phyloP scores from a whole-genome alignment of 2,113 vertebrate genomes.

The Glaucomys volans region DNA sequence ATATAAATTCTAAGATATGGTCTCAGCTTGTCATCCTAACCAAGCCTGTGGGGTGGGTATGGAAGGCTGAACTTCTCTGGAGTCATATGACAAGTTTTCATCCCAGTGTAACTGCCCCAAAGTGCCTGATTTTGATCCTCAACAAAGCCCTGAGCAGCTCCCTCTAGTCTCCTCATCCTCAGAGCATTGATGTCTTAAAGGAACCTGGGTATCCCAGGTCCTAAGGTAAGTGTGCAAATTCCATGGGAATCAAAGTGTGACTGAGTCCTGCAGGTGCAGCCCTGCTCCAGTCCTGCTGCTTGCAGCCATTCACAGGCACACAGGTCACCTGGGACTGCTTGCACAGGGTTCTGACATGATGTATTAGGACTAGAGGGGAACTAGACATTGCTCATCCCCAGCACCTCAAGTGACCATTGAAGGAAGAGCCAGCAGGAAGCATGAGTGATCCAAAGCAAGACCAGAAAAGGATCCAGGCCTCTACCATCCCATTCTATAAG shows the following conservation, averaged over 20 bases:
- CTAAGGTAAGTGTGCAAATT: background rate
- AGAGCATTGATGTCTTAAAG: background rate
- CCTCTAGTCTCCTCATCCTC: background rate
- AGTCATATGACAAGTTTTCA: background rate
- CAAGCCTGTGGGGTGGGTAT: background rate
- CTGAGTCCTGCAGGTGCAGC: background rate
- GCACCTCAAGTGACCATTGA: background rate
- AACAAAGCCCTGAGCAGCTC: background rate
- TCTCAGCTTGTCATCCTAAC: background rate
- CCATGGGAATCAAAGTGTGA: background rate
- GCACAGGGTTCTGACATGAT: too few relatives aligned
- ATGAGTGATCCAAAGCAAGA: background rate
- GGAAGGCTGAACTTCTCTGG: background rate
- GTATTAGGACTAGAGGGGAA: background rate
- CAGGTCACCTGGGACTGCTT: background rate
- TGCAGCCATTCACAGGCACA: background rate
- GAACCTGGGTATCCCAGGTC: background rate
- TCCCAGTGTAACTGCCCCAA: background rate
- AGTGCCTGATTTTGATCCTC: accelerated
- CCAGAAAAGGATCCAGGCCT: background rate
- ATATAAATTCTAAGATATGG: background rate
- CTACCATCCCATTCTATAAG: background rate
- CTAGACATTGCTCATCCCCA: background rate
- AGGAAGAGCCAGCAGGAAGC: background rate
- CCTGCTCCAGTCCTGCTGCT: background rate